Base-by-base conservation (phyloP, 2,113 vertebrate genomes). In the Cisticola juncidis region DNA sequence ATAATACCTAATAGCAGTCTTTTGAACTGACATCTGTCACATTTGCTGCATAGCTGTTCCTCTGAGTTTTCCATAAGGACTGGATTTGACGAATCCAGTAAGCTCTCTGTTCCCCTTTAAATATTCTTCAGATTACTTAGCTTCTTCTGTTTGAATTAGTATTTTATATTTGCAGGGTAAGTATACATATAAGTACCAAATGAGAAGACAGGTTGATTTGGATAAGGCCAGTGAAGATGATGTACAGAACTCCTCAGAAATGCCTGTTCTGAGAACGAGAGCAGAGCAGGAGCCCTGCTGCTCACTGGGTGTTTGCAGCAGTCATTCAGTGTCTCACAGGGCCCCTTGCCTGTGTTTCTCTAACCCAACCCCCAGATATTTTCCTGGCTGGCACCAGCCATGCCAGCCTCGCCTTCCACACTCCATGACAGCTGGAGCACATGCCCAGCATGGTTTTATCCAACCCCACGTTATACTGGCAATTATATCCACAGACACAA, bases 391-490 rank as follows among this genome's bases (percentile, higher is more conserved):
- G 15, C 6, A 29, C 8, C 16, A 64, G 28, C 38, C 18, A 35
- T 7, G 25, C 4, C 13, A 36, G 25, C 8, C 3, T 62, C 51
- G 15, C 11, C 13, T 82, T 71, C 38, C 38, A 45, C 50, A 25
- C 13, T 33, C 31, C 19, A 12, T 22, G 38, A 14, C 33, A 57
- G 9, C 15, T 11, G 20, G 12, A 42, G 3, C 17, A 79, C 17
- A 57, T 14, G n/a, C 2, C 5, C n/a, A 73, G 31, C 24, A 22
- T 22, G 24, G 11, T 26, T 92, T 57, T 36, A 35, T 26, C 13
- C 9, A 77, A 17, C 11, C 0, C 0, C 12, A 9, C 0, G 0
- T 40, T 47, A 38, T n/a, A 24, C 12, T 45, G 38, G 16, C 5
- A 90, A 87, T 74, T 25, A 60, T 20, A 65, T 13, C 8, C 18